Conservation (phyloP, 2,797 vertebrate genomes). For the Carcharodon carcharias region DNA sequence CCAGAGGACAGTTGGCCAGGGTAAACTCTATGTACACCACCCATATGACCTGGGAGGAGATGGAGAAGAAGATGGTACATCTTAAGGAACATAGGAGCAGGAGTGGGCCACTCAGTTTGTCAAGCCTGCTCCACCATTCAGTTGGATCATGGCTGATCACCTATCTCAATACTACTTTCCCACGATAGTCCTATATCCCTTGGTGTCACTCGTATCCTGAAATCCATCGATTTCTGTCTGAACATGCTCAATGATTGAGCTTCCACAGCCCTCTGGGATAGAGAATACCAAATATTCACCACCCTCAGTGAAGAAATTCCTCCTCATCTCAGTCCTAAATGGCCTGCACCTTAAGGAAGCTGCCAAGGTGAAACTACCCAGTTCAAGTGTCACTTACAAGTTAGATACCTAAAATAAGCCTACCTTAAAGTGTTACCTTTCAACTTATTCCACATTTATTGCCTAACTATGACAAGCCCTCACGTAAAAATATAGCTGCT, state of each 20-base stretch:
- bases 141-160: too few relatives aligned
- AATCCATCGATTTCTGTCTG: too few relatives aligned
- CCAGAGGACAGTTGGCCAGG: neutral
- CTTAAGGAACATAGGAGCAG: neutral
- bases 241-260: too few relatives aligned
- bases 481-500: neutral
- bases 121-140: too few relatives aligned
- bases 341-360: neutral
- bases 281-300: too few relatives aligned
- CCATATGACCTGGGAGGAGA: neutral
- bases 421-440: neutral
- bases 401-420: neutral
- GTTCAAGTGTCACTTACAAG: neutral
- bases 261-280: too few relatives aligned
- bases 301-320: too few relatives aligned
- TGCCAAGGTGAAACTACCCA: neutral
- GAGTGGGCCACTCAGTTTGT: too few relatives aligned
- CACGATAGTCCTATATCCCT: too few relatives aligned
- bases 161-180: too few relatives aligned
- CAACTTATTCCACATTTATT: neutral
- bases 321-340: too few relatives aligned
- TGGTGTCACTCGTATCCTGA: too few relatives aligned
- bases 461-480: neutral
- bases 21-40: neutral
- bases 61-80: neutral